Conservation (phyloP, 30 jellyfish, hydroid and myxozoan genomes). For the Haliclystus octoradiatus region DNA sequence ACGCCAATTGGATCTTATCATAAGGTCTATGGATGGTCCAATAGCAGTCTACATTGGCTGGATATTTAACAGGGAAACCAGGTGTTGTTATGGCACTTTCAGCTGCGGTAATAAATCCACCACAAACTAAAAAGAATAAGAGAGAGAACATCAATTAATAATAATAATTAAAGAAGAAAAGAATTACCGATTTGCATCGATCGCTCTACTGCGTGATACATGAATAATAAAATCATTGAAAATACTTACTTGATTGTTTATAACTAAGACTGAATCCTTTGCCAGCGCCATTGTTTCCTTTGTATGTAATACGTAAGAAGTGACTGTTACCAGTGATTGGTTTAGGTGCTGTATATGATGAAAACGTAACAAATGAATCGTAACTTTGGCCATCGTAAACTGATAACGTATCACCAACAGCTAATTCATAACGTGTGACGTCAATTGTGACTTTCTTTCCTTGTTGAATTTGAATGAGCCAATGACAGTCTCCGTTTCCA, state of each 20-base stretch:
- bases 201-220: too few species aligned
- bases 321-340: conserved; percentile 59
- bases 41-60: conserved; percentile 74
- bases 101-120: conserved; percentile 52
- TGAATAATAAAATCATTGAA: too few species aligned
- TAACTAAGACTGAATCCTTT: conserved; percentile 38
- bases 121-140: conserved; percentile 46
- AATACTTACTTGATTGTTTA: conserved; percentile 70
- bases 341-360: conserved; percentile 44
- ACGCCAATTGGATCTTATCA: conserved; percentile 41
- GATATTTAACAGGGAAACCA: conserved; percentile 56
- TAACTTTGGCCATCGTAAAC: conserved; percentile 58
- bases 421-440: conserved; percentile 26
- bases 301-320: conserved; percentile 52
- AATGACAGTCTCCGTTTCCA: conserved; percentile 58
- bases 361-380: conserved; percentile 70
- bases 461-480: conserved; percentile 73
- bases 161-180: not conserved
- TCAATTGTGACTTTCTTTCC: conserved; percentile 67
- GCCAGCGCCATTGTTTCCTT: conserved; percentile 38
- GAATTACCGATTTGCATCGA: not conserved
- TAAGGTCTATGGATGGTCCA: conserved; percentile 82
- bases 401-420: conserved; percentile 32
- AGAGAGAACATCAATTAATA: not conserved
- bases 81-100: conserved; percentile 75